These are phyloP conservation scores for Boulengeromyrus knoepffleri DNA, from an alignment of 2,113 vertebrate genomes.

Conservation along the genomic window DNA sequence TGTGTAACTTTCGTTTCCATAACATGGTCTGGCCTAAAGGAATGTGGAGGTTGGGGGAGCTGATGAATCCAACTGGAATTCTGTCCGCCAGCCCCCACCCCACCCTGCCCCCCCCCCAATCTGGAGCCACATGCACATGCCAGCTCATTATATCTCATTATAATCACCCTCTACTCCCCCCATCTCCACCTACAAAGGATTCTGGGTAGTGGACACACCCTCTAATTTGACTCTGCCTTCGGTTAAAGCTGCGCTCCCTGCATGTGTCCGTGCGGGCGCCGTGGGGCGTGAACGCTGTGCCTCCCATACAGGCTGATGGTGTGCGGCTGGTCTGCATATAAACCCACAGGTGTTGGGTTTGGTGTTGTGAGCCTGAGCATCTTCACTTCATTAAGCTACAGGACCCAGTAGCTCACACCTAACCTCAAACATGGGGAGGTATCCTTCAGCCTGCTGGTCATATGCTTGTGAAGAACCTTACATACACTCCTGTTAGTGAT, in stretches of 20 bases:
- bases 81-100: not conserved
- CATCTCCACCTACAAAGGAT: not conserved
- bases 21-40: not conserved
- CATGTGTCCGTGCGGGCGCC: not conserved
- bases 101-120: too few relatives aligned
- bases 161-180: not conserved
- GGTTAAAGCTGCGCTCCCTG: not conserved
- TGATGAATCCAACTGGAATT: not conserved
- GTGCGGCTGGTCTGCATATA: too few relatives aligned
- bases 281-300: not conserved
- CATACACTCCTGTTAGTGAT: not conserved
- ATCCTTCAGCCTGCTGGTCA: not conserved
- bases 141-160: not conserved
- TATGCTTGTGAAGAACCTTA: not conserved
- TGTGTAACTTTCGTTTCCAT: not conserved
- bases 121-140: not conserved
- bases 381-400: not conserved
- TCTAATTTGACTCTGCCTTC: not conserved
- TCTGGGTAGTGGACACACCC: not conserved
- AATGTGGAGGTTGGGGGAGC: not conserved
- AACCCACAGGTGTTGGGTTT: too few relatives aligned
- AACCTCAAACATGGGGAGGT: not conserved
- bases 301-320: not conserved
- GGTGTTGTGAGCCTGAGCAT: not conserved
- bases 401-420: not conserved